Evolutionary conservation across 2,113 vertebrate species (phyloP).

Genomic region (Orycteropus afer): DNA sequence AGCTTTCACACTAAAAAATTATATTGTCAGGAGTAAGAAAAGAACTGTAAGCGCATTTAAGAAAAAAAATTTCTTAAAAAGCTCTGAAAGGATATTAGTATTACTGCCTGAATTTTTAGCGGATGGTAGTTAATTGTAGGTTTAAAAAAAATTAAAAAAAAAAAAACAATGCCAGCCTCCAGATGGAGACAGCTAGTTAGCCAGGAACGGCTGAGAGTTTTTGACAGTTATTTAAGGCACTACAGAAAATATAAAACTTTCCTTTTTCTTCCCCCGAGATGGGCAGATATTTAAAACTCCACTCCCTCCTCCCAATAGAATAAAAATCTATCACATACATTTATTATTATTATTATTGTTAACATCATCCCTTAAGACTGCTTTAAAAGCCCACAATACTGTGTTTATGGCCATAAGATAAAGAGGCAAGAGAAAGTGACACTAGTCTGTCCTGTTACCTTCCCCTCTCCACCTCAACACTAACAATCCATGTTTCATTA

Average conservation of each 20-base stretch:
- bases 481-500: not conserved
- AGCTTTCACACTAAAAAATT: constrained; percentile 1
- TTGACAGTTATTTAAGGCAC: constrained; percentile 30
- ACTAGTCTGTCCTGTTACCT: not conserved
- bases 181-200: not conserved
- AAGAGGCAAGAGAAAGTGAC: not conserved
- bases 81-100: constrained; percentile 8
- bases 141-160: constrained; percentile 24
- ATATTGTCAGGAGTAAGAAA: not conserved
- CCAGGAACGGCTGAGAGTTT: constrained; percentile 38
- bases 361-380: not conserved
- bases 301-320: not conserved
- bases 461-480: not conserved
- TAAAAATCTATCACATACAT: not conserved
- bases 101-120: constrained; percentile 8
- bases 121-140: constrained; percentile 30
- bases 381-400: not conserved
- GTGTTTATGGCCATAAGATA: not conserved
- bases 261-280: not conserved
- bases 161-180: constrained; percentile 1
- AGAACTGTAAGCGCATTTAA: not conserved
- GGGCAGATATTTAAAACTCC: constrained; percentile 3
- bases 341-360: not conserved
- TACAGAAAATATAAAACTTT: constrained; percentile 37
- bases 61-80: constrained; percentile 13